These are phyloP conservation scores for Lates calcarifer DNA, from an alignment of 2,113 vertebrate genomes.

Conservation along the genomic window DNA sequence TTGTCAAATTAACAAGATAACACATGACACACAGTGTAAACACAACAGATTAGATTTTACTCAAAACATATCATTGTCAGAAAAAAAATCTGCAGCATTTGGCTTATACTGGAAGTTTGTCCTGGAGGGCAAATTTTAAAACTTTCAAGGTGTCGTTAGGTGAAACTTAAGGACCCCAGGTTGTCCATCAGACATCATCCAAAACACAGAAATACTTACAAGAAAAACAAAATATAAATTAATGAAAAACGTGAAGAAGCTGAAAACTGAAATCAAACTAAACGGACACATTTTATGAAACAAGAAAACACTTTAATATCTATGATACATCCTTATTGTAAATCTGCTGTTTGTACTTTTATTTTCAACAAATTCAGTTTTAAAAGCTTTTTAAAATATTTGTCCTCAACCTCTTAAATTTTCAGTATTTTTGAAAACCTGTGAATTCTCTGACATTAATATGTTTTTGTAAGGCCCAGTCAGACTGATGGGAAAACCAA, in stretches of 20 bases:
- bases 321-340: background rate
- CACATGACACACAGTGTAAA: background rate
- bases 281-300: background rate
- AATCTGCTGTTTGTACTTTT: background rate
- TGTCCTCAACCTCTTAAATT: too few species aligned
- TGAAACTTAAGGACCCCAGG: background rate
- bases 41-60: background rate
- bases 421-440: too few species aligned
- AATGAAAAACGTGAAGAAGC: background rate
- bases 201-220: background rate
- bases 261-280: too few species aligned
- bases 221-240: slow-evolving; percentile 25
- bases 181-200: background rate
- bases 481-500: too few species aligned
- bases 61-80: too few species aligned
- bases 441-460: too few species aligned
- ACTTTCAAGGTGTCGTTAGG: background rate
- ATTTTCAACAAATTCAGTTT: background rate
- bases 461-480: background rate
- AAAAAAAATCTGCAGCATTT: too few species aligned
- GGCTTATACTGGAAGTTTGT: background rate
- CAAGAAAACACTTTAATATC: background rate
- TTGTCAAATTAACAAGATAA: background rate
- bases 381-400: too few species aligned
- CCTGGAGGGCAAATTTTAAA: background rate